phyloP scores from a whole-genome alignment of 2,888 invertebrate genomes.

The Nomada fucata region DNA sequence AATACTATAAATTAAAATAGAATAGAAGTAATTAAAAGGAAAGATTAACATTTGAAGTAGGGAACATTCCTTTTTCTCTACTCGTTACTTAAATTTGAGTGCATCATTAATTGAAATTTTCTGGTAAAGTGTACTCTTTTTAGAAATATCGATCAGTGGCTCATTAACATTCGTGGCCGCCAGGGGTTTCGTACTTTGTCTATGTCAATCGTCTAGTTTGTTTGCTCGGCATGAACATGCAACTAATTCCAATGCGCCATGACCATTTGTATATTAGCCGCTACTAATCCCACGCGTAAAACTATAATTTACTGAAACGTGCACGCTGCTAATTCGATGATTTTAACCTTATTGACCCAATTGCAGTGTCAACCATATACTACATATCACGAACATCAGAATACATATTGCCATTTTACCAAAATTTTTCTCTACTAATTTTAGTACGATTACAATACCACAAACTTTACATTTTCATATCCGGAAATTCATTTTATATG shows the following conservation, averaged over 20 bases:
- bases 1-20: not conserved
- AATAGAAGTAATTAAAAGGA: not conserved
- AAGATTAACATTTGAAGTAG: not conserved
- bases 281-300: not conserved
- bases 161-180: not conserved
- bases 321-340: not conserved
- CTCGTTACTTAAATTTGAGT: not conserved
- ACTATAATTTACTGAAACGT: conserved; percentile 2
- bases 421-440: no score
- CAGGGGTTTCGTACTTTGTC: not conserved
- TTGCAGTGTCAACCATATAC: not conserved
- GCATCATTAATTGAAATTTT: not conserved
- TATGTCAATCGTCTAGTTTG: not conserved
- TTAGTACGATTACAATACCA: no score
- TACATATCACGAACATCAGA: not conserved
- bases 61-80: not conserved
- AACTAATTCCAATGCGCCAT: not conserved
- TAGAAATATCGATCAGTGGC: not conserved
- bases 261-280: not conserved
- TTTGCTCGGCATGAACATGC: not conserved
- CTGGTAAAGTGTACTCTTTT: not conserved
- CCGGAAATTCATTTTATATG: no score
- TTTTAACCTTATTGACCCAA: not conserved
- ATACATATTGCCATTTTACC: not conserved
- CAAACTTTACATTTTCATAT: not conserved